A percentile compares a stretch with the other conserved stretches of the same genome.
These are phyloP conservation scores for Cheiracanthium punctorium DNA, from an alignment of 2,888 invertebrate genomes.

Conservation along the genomic window DNA sequence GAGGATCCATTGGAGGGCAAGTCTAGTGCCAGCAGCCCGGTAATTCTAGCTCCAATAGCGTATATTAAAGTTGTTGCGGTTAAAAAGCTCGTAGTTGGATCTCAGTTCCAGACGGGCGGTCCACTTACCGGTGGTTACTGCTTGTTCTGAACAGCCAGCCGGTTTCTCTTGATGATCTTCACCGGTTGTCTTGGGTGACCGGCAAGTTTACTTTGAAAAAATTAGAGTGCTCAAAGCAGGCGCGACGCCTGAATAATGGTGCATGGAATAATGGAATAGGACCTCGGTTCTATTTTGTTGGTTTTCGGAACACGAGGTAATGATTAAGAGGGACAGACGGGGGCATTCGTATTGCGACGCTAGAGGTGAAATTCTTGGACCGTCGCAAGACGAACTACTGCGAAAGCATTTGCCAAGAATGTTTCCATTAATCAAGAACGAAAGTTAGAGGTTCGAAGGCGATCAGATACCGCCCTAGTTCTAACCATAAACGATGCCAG, in stretches of 20 bases:
- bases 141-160: slow-evolving; percentile 51
- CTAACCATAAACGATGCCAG: slow-evolving; percentile 82
- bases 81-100: too few species aligned
- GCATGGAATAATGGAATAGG: slow-evolving; percentile 61
- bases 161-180: slow-evolving; percentile 60
- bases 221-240: slow-evolving; percentile 55
- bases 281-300: slow-evolving; percentile 60
- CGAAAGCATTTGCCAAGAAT: slow-evolving; percentile 84
- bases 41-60: too few species aligned
- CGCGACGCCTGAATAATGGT: slow-evolving; percentile 54
- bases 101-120: too few species aligned
- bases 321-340: slow-evolving; percentile 69
- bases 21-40: too few species aligned
- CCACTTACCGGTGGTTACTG: slow-evolving; percentile 16
- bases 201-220: slow-evolving; percentile 55
- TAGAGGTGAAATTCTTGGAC: slow-evolving; percentile 83
- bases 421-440: slow-evolving; percentile 83
- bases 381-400: slow-evolving; percentile 80
- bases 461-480: slow-evolving; percentile 83
- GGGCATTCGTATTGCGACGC: slow-evolving; percentile 74
- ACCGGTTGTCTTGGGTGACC: slow-evolving; percentile 52
- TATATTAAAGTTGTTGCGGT: too few species aligned
- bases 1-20: too few species aligned
- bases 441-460: slow-evolving; percentile 83
- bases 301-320: slow-evolving; percentile 60